These are phyloP conservation scores for Thecophora atra DNA, from an alignment of 2,888 invertebrate species.

Conservation along the genomic window DNA sequence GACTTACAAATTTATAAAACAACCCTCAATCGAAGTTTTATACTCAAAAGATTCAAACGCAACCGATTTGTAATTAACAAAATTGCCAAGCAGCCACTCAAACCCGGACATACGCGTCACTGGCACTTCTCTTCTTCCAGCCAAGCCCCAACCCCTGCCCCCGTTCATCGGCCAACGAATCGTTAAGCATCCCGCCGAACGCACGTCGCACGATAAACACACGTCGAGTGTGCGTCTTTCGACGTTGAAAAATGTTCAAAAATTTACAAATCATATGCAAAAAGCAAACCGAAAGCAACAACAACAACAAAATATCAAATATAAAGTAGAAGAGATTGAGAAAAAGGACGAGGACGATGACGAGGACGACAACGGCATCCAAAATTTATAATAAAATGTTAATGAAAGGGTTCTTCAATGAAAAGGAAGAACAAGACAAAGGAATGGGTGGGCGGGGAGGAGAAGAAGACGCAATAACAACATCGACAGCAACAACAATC, in stretches of 20 bases:
- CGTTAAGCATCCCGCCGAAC: slow-evolving; percentile 7
- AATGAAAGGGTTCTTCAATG: slow-evolving; percentile 32
- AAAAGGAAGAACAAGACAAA: slow-evolving; percentile 15
- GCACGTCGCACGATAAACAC: slow-evolving; percentile 26
- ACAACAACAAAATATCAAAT: background rate
- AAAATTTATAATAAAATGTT: slow-evolving; percentile 31
- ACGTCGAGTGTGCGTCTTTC: slow-evolving; percentile 35
- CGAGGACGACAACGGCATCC: background rate
- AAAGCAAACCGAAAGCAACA: background rate
- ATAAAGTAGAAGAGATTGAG: background rate
- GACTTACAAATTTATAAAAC: slow-evolving; percentile 30
- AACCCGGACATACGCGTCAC: slow-evolving; percentile 31
- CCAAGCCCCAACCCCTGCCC: background rate
- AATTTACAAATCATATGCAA: slow-evolving; percentile 39
- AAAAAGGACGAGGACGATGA: background rate
- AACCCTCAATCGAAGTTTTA: slow-evolving; percentile 37
- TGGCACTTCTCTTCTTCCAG: background rate
- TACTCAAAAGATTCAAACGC: slow-evolving; percentile 42
- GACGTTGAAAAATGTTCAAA: slow-evolving; percentile 37
- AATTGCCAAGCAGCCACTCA: slow-evolving; percentile 64
- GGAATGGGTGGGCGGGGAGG: slow-evolving; percentile 18
- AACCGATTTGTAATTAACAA: slow-evolving; percentile 65
- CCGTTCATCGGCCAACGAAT: slow-evolving; percentile 4
- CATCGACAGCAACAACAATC: slow-evolving; percentile 4
- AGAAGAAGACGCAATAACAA: slow-evolving; percentile 9